These are phyloP conservation scores for Phlogophora meticulosa DNA, from an alignment of 2,888 invertebrate species.

Conservation along the genomic window DNA sequence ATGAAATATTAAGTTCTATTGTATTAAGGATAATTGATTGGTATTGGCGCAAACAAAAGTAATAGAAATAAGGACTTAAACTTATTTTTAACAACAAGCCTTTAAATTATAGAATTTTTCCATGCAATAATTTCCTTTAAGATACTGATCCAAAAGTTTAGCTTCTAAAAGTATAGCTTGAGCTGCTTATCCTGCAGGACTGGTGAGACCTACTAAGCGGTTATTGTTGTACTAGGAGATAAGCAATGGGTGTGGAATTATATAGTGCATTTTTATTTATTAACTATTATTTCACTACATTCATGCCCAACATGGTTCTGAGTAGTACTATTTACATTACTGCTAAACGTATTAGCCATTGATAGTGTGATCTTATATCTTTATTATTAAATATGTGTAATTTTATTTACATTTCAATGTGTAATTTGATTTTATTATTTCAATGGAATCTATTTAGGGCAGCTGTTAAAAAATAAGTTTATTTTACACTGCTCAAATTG, in stretches of 20 bases:
- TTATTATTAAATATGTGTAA: slow-evolving; percentile 15
- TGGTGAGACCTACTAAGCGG: slow-evolving; percentile 22
- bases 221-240: slow-evolving; percentile 59
- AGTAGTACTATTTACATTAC: slow-evolving; percentile 24
- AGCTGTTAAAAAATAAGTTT: slow-evolving; percentile 53
- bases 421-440: slow-evolving; percentile 25
- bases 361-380: slow-evolving; percentile 29
- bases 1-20: slow-evolving; percentile 53
- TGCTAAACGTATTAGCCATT: slow-evolving; percentile 23
- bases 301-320: slow-evolving; percentile 25
- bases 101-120: slow-evolving; percentile 51
- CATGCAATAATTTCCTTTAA: slow-evolving; percentile 28
- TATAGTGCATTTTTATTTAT: slow-evolving; percentile 53
- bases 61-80: slow-evolving; percentile 50
- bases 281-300: slow-evolving; percentile 31
- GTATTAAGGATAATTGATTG: slow-evolving; percentile 57
- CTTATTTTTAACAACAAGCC: slow-evolving; percentile 57
- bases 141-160: slow-evolving; percentile 21
- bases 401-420: slow-evolving; percentile 32
- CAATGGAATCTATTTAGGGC: slow-evolving; percentile 36
- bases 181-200: slow-evolving; percentile 18
- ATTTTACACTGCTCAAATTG: slow-evolving; percentile 55
- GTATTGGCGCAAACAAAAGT: slow-evolving; percentile 50
- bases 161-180: slow-evolving; percentile 20
- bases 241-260: slow-evolving; percentile 30